Percentiles rank a stretch among this genome's conserved stretches.
Conservation (phyloP, 92 coral and sea anemone genomes). For the Umimayanthus chanpuru region DNA sequence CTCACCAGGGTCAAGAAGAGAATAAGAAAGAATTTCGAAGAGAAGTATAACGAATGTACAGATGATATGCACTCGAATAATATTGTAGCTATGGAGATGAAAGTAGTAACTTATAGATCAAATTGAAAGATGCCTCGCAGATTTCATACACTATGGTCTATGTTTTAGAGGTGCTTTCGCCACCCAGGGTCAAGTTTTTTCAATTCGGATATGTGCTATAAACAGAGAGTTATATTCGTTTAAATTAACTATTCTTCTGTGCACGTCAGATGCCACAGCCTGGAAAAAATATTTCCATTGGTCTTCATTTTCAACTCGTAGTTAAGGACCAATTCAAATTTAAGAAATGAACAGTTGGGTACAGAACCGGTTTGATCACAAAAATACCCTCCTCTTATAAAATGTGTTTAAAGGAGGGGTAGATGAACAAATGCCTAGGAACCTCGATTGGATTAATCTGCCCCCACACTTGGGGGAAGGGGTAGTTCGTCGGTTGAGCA, state of each 20-base stretch:
- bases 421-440: too few relatives aligned
- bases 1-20: background rate
- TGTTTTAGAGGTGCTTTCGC: background rate
- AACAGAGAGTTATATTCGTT: background rate
- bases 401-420: too few relatives aligned
- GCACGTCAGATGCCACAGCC: background rate
- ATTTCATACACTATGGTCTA: background rate
- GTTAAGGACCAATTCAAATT: background rate
- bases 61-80: background rate
- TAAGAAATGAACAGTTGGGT: background rate
- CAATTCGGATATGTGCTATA: background rate
- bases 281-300: background rate
- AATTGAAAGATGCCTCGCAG: background rate
- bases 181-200: background rate
- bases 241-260: background rate
- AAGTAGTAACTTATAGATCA: background rate
- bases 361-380: background rate
- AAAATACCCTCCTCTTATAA: background rate
- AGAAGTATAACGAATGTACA: constrained; percentile 35
- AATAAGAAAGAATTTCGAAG: background rate
- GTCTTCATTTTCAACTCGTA: background rate
- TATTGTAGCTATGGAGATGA: background rate
- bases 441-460: too few relatives aligned
- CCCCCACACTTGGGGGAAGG: too few relatives aligned
- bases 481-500: too few relatives aligned